Conservation (phyloP, 2,888 invertebrate species). For the Lamproptera curius region DNA sequence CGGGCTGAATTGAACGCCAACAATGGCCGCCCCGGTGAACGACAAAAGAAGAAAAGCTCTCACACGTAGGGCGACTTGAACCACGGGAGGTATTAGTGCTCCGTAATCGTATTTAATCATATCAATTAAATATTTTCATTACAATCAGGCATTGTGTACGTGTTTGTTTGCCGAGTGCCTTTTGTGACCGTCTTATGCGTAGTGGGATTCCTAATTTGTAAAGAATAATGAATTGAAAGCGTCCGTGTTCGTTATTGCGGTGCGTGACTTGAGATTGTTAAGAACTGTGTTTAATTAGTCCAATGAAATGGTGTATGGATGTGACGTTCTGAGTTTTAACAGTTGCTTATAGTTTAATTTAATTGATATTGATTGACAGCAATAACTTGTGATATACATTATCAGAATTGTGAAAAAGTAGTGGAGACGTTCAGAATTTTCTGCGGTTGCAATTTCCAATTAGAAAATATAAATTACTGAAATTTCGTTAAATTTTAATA, state of each 20-base stretch:
- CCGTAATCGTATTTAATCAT: conserved; percentile 65
- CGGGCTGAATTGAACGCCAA: neutral
- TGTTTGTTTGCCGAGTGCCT: conserved; percentile 51
- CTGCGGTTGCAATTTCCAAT: too few species aligned
- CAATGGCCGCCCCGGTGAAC: conserved; percentile 6
- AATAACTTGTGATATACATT: too few species aligned
- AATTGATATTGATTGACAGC: too few species aligned
- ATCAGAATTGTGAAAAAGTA: too few species aligned
- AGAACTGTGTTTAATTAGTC: neutral
- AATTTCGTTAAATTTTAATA: too few species aligned
- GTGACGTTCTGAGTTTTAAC: too few species aligned
- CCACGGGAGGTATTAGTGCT: conserved; percentile 68
- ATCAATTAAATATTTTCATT: conserved; percentile 74
- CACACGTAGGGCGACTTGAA: conserved; percentile 31
- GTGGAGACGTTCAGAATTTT: too few species aligned
- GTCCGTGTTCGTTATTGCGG: neutral
- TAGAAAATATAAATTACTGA: too few species aligned
- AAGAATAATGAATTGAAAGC: conserved; percentile 1
- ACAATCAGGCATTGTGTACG: conserved; percentile 60
- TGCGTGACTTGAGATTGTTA: neutral
- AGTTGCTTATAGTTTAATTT: too few species aligned
- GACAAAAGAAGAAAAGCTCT: conserved; percentile 24
- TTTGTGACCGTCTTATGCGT: conserved; percentile 42
- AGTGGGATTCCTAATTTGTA: conserved; percentile 27
- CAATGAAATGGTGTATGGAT: neutral